phyloP scores from a whole-genome alignment of 2,113 vertebrate species.

The Epinephelus moara region DNA sequence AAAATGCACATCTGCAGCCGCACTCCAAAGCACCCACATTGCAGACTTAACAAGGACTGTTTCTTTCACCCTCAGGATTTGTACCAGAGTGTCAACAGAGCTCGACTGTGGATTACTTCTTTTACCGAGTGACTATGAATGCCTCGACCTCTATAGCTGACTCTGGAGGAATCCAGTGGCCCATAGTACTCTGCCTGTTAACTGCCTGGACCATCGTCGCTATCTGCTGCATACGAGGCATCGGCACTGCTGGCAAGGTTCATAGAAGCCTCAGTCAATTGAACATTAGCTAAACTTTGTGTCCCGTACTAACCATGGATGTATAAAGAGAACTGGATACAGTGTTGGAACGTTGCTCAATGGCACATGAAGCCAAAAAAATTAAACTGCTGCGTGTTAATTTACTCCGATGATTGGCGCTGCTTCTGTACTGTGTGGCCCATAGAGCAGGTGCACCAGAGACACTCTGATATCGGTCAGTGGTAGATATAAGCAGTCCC shows the following conservation, averaged over 20 bases:
- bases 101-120: slow-evolving; percentile 92
- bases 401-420: too few relatives aligned
- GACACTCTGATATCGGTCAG: too few relatives aligned
- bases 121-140: slow-evolving; percentile 92
- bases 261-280: background rate
- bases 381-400: too few relatives aligned
- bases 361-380: too few relatives aligned
- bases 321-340: too few relatives aligned
- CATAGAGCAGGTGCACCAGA: too few relatives aligned
- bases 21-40: background rate
- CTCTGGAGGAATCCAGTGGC: slow-evolving; percentile 90
- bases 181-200: slow-evolving; percentile 87
- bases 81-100: slow-evolving; percentile 88
- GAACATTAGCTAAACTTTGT: background rate
- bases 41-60: background rate
- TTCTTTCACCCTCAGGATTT: slow-evolving; percentile 77
- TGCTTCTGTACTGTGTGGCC: too few relatives aligned
- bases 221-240: slow-evolving; percentile 89
- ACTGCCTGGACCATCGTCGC: slow-evolving; percentile 89
- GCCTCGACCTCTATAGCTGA: slow-evolving; percentile 84
- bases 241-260: slow-evolving; percentile 94
- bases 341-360: too few relatives aligned
- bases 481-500: too few relatives aligned
- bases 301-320: background rate
- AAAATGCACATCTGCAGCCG: background rate